phyloP scores from a whole-genome alignment of 2,888 invertebrate genomes.

The Drosophila macrospina region DNA sequence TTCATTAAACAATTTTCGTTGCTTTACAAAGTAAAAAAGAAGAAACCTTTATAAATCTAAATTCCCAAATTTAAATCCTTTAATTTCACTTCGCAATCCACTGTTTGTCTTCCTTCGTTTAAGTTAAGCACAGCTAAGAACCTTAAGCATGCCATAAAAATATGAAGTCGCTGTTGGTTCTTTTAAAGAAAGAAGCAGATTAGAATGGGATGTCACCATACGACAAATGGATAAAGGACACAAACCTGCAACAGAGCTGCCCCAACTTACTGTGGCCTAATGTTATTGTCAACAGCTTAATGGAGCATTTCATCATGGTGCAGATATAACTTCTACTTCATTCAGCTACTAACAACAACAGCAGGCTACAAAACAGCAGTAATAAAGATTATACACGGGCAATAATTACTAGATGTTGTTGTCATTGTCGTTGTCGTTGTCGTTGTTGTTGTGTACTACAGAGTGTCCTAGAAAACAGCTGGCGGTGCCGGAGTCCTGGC shows the following conservation, averaged over 20 bases:
- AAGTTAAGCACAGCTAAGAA: conserved; percentile 44
- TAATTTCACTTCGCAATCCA: neutral
- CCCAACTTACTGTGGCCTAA: conserved; percentile 55
- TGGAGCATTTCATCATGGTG: conserved; percentile 74
- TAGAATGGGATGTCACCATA: conserved; percentile 17
- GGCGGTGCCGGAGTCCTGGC: conserved; percentile 35
- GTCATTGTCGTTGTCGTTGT: conserved; percentile 26
- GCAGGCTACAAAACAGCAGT: conserved; percentile 66
- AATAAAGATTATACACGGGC: conserved; percentile 80
- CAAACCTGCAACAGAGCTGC: conserved; percentile 33
- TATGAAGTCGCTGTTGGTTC: conserved; percentile 29
- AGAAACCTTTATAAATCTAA: no score
- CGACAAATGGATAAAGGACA: conserved; percentile 38
- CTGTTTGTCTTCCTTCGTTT: conserved; percentile 26
- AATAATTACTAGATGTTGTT: conserved; percentile 72
- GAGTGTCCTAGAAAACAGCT: conserved; percentile 45
- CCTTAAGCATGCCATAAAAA: conserved; percentile 40
- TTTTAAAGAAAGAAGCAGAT: conserved; percentile 15
- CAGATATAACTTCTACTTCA: conserved; percentile 46
- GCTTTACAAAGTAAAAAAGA: no score
- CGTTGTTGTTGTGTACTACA: conserved; percentile 25
- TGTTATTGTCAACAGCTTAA: conserved; percentile 80
- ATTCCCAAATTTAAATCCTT: conserved; percentile 1
- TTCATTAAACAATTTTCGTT: no score
- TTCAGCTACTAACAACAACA: conserved; percentile 19